Conservation (phyloP, 2,888 invertebrate genomes). For the Machimus atricapillus region DNA sequence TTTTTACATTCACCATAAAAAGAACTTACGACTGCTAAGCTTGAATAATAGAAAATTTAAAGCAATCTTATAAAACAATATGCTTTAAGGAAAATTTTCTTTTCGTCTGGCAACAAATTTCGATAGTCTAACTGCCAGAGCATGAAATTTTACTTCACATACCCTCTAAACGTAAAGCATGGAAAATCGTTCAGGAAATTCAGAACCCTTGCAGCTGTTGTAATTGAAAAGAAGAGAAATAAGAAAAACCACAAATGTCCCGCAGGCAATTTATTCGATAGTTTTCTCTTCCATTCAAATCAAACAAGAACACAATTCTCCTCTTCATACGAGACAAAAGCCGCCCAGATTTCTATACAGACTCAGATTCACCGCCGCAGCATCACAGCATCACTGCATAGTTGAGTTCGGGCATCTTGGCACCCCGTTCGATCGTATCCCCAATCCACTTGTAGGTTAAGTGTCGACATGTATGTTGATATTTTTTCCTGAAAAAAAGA, state of each 20-base stretch:
- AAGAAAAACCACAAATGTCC: background rate
- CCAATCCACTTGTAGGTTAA: slow-evolving; percentile 55
- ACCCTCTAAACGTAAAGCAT: background rate
- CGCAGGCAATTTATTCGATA: slow-evolving; percentile 5
- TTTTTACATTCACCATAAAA: no score
- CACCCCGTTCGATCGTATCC: slow-evolving; percentile 52
- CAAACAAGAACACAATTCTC: background rate
- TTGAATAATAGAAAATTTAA: background rate
- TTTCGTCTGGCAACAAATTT: background rate
- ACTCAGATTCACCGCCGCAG: background rate
- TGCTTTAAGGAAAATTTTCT: background rate
- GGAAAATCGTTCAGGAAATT: background rate
- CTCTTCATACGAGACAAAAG: background rate
- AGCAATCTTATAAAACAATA: background rate
- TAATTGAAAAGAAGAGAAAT: background rate
- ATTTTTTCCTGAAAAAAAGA: slow-evolving; percentile 52
- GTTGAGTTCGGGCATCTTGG: slow-evolving; percentile 39
- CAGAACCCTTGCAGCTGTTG: background rate
- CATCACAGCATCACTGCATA: slow-evolving; percentile 45
- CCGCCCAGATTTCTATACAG: background rate
- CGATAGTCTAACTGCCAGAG: background rate
- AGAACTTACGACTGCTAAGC: no score
- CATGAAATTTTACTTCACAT: background rate
- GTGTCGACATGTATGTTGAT: slow-evolving; percentile 55
- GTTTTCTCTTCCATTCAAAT: background rate